Evolutionary conservation across 2,888 invertebrate genomes (phyloP).

Genomic region (Bibio marci): DNA sequence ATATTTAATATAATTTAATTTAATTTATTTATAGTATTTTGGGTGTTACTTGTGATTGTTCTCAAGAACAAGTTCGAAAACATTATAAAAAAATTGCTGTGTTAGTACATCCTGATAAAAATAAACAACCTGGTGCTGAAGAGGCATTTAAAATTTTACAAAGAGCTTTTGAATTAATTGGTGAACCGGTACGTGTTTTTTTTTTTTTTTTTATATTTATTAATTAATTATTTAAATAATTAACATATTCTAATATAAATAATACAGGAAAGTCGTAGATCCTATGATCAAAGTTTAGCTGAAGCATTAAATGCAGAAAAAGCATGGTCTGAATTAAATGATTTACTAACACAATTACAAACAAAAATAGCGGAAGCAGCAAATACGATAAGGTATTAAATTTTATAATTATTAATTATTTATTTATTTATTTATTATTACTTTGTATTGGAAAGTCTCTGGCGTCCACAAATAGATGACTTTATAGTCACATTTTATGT

Average conservation of each 20-base stretch:
- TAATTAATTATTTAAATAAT: constrained; percentile 4
- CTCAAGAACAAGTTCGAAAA: constrained; percentile 85
- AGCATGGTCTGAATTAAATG: constrained; percentile 77
- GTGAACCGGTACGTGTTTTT: constrained; percentile 54
- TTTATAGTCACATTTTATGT: too few species aligned
- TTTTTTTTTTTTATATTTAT: constrained; percentile 14
- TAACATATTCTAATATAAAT: constrained; percentile 1
- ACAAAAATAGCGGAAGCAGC: constrained; percentile 90
- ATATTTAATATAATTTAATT: too few species aligned
- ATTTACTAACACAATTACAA: constrained; percentile 71
- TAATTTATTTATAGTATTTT: constrained; percentile 65
- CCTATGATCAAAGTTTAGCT: constrained; percentile 54
- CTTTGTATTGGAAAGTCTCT: neutral
- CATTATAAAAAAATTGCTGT: constrained; percentile 90
- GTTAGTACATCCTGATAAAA: constrained; percentile 91
- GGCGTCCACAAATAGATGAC: too few species aligned
- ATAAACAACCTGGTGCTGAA: constrained; percentile 86
- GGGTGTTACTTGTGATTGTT: constrained; percentile 72
- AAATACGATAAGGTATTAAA: constrained; percentile 57
- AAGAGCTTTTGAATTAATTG: constrained; percentile 88
- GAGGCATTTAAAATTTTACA: constrained; percentile 93
- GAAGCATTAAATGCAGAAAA: constrained; percentile 70
- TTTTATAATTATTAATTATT: constrained; percentile 1
- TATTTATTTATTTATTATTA: too few species aligned
- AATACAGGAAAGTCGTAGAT: constrained; percentile 48